Evolutionary conservation across 53 echinoderm and acorn worm genomes (phyloP).

Genomic region (Actinopyga echinites): DNA sequence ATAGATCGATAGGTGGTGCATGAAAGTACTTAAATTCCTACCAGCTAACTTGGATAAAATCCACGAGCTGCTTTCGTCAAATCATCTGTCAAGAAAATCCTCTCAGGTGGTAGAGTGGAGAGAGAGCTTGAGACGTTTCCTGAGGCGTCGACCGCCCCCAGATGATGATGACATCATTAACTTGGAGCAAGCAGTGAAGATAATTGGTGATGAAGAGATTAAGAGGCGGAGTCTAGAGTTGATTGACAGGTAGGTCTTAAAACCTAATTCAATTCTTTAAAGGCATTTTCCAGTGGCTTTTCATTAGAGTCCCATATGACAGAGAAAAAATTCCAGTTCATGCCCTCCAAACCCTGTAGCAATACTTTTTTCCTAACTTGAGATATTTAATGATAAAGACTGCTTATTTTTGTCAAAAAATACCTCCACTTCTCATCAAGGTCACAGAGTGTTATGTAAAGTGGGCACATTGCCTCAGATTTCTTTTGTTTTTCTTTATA

Average conservation of each 20-base stretch:
- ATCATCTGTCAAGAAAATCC: constrained; percentile 17
- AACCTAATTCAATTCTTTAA: no score
- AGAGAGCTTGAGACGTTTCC: constrained; percentile 75
- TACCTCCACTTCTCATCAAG: no score
- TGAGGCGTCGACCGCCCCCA: constrained; percentile 66
- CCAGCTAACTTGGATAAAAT: constrained; percentile 75
- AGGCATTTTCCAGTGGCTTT: no score
- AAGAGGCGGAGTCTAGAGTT: constrained; percentile 76
- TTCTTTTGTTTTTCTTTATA: no score
- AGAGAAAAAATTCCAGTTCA: no score
- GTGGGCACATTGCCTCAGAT: no score
- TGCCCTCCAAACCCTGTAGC: no score
- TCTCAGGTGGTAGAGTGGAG: constrained; percentile 60
- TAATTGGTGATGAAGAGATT: constrained; percentile 63
- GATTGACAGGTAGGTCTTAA: constrained; percentile 66
- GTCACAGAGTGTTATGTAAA: no score
- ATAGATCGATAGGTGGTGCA: constrained; percentile 81
- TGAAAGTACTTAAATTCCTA: constrained; percentile 76
- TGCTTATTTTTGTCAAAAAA: no score
- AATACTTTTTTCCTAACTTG: no score
- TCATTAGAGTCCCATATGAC: no score
- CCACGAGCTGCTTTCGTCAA: constrained; percentile 56
- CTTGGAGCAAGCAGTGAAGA: constrained; percentile 63
- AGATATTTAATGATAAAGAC: no score
- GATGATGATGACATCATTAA: constrained; percentile 68